Conservation (phyloP, 2,888 invertebrate species). For the Drosophila flavopinicola region DNA sequence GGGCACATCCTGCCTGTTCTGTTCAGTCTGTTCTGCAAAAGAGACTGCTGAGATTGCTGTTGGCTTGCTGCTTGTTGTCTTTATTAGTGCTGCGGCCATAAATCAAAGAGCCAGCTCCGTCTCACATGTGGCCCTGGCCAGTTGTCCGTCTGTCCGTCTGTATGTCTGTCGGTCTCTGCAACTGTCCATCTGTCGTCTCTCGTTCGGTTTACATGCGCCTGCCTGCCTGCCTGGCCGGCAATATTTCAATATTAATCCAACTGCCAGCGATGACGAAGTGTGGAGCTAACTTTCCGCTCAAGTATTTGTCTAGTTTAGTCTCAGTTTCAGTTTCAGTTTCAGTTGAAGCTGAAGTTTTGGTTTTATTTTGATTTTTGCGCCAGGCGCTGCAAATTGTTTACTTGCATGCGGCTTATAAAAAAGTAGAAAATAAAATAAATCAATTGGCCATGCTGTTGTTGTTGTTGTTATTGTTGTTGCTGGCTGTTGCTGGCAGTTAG, state of each 20-base stretch:
- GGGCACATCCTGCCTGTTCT: conserved; percentile 67
- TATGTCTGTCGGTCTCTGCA: neutral
- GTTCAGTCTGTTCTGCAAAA: too few relatives aligned
- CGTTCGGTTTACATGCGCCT: conserved; percentile 63
- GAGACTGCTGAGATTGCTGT: conserved; percentile 25
- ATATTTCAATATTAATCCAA: conserved; percentile 82
- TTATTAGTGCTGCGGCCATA: conserved; percentile 70
- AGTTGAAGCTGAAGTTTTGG: conserved; percentile 22
- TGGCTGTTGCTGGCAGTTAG: conserved; percentile 61
- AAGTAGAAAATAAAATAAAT: conserved; percentile 78
- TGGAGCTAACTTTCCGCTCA: conserved; percentile 69
- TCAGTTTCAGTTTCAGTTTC: conserved; percentile 32
- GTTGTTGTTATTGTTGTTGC: conserved; percentile 14
- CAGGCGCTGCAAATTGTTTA: conserved; percentile 53
- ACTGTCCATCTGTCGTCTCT: conserved; percentile 4
- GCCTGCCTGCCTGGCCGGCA: conserved; percentile 59
- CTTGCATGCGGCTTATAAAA: conserved; percentile 52
- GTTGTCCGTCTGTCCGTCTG: conserved; percentile 17
- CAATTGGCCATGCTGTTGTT: conserved; percentile 70
- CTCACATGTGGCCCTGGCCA: conserved; percentile 75
- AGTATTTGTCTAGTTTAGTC: conserved; percentile 68
- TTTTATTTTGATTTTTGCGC: conserved; percentile 29
- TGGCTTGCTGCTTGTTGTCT: conserved; percentile 75
- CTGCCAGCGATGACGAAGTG: conserved; percentile 80
- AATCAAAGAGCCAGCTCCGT: conserved; percentile 69